Conservation (phyloP, 2,888 invertebrate species). For the Alloscopus bannaensis region DNA sequence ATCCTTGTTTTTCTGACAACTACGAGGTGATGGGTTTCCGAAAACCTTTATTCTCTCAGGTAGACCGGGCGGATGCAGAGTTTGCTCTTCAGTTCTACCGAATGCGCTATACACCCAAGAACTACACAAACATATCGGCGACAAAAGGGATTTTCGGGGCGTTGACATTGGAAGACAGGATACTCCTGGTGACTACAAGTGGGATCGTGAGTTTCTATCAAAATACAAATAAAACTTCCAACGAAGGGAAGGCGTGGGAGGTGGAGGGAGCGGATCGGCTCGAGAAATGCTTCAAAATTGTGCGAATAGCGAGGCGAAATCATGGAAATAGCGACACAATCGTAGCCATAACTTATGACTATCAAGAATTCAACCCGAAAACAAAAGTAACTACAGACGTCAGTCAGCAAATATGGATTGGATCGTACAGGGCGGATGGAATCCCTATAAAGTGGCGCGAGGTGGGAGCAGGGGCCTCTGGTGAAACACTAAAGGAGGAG, state of each 20-base stretch:
- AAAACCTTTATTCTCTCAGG: slow-evolving; percentile 50
- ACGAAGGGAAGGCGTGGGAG: slow-evolving; percentile 40
- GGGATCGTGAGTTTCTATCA: slow-evolving; percentile 62
- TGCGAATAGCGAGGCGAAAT: slow-evolving; percentile 42
- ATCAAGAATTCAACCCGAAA: slow-evolving; percentile 21
- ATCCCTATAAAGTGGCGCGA: slow-evolving; percentile 37
- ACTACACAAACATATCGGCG: slow-evolving; percentile 6
- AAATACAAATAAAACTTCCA: slow-evolving; percentile 41
- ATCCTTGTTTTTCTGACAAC: slow-evolving; percentile 29
- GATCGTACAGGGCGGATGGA: slow-evolving; percentile 25
- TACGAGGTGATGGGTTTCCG: background rate
- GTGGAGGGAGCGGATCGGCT: slow-evolving; percentile 49
- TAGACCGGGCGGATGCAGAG: slow-evolving; percentile 31
- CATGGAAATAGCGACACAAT: slow-evolving; percentile 46
- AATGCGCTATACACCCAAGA: slow-evolving; percentile 32
- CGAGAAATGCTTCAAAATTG: slow-evolving; percentile 64
- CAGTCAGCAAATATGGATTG: slow-evolving; percentile 38
- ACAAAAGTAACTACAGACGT: background rate
- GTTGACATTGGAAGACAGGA: slow-evolving; percentile 58
- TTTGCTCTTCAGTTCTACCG: slow-evolving; percentile 46
- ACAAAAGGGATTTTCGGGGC: slow-evolving; percentile 55
- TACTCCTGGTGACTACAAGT: slow-evolving; percentile 60
- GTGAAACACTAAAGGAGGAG: slow-evolving; percentile 19
- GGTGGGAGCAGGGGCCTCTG: slow-evolving; percentile 9
- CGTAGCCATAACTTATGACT: slow-evolving; percentile 64